These are phyloP conservation scores for Cheilosia vulpina DNA, from an alignment of 2,888 invertebrate species.

Conservation along the genomic window DNA sequence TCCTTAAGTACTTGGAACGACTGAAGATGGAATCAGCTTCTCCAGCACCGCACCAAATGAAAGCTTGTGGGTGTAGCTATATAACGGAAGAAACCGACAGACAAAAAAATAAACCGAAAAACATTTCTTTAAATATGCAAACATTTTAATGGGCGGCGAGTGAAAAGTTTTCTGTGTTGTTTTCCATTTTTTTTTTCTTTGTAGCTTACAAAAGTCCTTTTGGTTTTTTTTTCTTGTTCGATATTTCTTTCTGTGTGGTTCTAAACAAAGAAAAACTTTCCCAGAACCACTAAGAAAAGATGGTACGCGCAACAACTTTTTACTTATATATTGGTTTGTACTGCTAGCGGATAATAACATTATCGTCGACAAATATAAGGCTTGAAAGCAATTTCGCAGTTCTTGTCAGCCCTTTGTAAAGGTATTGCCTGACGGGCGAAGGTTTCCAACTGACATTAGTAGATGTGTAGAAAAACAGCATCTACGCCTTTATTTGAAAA, in stretches of 20 bases:
- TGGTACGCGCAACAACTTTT: conserved; percentile 5
- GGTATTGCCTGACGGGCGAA: background rate
- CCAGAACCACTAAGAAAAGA: conserved; percentile 4
- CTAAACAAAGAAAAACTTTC: conserved; percentile 52
- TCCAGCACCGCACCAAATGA: background rate
- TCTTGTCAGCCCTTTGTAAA: background rate
- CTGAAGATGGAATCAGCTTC: conserved; percentile 47
- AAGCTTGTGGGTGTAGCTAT: conserved; percentile 34
- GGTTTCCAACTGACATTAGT: conserved; percentile 8
- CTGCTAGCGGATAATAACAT: conserved; percentile 36
- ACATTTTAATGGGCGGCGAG: conserved; percentile 70
- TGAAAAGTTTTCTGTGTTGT: conserved; percentile 72
- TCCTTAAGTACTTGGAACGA: conserved; percentile 58
- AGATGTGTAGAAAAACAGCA: background rate
- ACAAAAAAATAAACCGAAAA: conserved; percentile 40
- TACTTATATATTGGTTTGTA: background rate
- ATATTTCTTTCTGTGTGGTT: conserved; percentile 38
- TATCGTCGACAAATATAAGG: conserved; percentile 23
- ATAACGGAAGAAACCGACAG: background rate
- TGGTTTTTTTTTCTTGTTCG: background rate
- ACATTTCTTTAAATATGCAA: conserved; percentile 62
- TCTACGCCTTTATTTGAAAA: background rate
- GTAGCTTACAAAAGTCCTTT: background rate
- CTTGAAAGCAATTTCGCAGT: background rate
- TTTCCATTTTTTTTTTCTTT: conserved; percentile 48